Evolutionary conservation across 2,797 vertebrate species (phyloP).

Genomic region (Gymnothorax javanicus): DNA sequence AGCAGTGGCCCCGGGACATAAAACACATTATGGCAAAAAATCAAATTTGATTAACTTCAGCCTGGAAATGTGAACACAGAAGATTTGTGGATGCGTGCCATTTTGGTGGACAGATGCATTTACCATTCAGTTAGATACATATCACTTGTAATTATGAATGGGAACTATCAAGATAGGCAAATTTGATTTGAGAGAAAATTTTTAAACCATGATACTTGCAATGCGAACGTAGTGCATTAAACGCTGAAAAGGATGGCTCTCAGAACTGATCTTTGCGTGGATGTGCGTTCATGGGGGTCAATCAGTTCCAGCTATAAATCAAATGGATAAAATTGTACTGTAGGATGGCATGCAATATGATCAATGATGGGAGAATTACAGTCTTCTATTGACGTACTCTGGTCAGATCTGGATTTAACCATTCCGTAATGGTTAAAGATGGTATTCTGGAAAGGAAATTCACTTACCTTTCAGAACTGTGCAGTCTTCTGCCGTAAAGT

Average conservation of each 20-base stretch:
- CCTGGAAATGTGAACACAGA: no score
- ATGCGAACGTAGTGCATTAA: no score
- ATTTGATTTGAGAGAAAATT: no score
- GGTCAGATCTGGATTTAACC: not conserved
- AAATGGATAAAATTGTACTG: not conserved
- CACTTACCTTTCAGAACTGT: not conserved
- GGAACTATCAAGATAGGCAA: no score
- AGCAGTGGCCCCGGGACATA: no score
- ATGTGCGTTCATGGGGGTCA: not conserved
- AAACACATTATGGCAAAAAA: no score
- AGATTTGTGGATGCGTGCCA: no score
- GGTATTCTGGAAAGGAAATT: not conserved
- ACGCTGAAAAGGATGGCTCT: not conserved
- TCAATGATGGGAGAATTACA: not conserved
- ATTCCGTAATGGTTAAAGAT: not conserved
- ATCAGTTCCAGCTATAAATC: not conserved
- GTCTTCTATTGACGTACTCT: not conserved
- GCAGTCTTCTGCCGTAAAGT: not conserved
- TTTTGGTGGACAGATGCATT: no score
- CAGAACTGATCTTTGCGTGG: not conserved
- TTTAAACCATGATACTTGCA: no score
- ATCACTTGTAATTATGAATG: no score
- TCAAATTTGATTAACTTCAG: no score
- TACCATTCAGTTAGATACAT: no score
- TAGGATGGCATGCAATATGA: not conserved